A percentile compares a stretch with the other conserved stretches of the same genome.
Evolutionary conservation across 2,888 invertebrate genomes (phyloP).

Genomic region (Brachycybe producta): DNA sequence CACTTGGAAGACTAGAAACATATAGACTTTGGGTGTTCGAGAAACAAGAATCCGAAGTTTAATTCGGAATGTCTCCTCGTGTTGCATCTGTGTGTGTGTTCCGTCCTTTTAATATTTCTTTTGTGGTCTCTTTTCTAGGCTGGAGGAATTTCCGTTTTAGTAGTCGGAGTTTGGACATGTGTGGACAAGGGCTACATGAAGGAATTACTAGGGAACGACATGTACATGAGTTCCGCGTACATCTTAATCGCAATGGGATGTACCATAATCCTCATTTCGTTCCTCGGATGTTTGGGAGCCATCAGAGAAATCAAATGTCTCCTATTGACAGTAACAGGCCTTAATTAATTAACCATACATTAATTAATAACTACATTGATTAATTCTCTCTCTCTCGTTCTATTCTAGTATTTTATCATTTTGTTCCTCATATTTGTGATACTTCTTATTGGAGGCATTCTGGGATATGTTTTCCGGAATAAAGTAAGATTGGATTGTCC

Average conservation of each 20-base stretch:
- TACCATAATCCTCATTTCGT: slow-evolving; percentile 65
- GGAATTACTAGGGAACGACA: slow-evolving; percentile 69
- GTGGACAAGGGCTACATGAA: slow-evolving; percentile 71
- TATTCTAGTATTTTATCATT: slow-evolving; percentile 70
- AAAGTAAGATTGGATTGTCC: slow-evolving; percentile 47
- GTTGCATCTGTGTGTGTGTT: too few species aligned
- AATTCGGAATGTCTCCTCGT: too few species aligned
- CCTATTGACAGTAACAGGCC: slow-evolving; percentile 67
- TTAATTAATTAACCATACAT: neutral
- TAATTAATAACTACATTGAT: neutral
- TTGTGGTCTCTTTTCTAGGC: too few species aligned
- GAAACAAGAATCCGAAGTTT: too few species aligned
- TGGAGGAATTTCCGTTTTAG: slow-evolving; percentile 62
- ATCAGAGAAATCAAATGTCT: slow-evolving; percentile 86
- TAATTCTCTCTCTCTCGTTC: slow-evolving; percentile 4
- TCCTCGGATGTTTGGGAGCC: slow-evolving; percentile 88
- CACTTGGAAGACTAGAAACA: too few species aligned
- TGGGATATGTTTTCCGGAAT: slow-evolving; percentile 78
- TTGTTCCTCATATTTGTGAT: slow-evolving; percentile 78
- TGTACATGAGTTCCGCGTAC: slow-evolving; percentile 73
- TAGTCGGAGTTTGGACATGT: slow-evolving; percentile 70
- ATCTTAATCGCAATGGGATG: slow-evolving; percentile 71
- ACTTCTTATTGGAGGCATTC: slow-evolving; percentile 77
- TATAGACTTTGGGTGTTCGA: too few species aligned
- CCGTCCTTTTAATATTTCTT: too few species aligned